Conservation (phyloP, 1,140 invertebrate species). For the Drosophila fuyamai region DNA sequence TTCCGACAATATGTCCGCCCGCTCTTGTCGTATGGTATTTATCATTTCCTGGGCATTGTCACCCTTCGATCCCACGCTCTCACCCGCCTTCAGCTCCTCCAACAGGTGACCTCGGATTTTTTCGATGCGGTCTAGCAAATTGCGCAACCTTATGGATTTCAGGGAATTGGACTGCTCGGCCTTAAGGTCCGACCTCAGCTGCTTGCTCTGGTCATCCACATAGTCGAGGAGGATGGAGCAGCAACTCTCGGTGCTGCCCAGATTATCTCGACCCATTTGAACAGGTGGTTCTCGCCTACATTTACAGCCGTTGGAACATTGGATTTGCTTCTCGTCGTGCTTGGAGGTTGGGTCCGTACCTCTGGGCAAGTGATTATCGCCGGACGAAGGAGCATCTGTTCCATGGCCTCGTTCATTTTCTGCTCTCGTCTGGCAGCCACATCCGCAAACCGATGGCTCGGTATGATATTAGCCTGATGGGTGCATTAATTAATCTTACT, state of each 20-base stretch:
- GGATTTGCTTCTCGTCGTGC: not conserved
- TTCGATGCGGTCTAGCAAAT: conserved; percentile 66
- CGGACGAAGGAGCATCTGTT: conserved; percentile 69
- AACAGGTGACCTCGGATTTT: conserved; percentile 58
- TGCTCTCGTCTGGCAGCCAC: conserved; percentile 46
- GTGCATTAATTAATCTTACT: not conserved
- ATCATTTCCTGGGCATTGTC: conserved; percentile 62
- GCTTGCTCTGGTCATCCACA: conserved; percentile 75
- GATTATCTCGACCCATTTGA: conserved; percentile 7
- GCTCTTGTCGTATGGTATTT: conserved; percentile 64
- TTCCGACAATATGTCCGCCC: conserved; percentile 48
- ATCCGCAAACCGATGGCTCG: conserved; percentile 58
- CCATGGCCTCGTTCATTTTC: conserved; percentile 76
- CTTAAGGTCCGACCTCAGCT: conserved; percentile 62
- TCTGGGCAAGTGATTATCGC: conserved; percentile 78
- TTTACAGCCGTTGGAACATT: conserved; percentile 41
- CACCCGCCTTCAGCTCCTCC: conserved; percentile 59
- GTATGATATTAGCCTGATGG: conserved; percentile 54
- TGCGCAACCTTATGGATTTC: conserved; percentile 58
- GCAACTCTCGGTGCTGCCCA: conserved; percentile 56
- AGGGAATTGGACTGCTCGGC: conserved; percentile 41
- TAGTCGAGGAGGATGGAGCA: conserved; percentile 71
- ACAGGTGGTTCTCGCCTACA: conserved; percentile 43
- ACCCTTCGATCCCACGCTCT: conserved; percentile 8
- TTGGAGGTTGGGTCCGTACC: conserved; percentile 10